Conservation (phyloP, 2,113 vertebrate genomes). For the Candoia aspera region DNA sequence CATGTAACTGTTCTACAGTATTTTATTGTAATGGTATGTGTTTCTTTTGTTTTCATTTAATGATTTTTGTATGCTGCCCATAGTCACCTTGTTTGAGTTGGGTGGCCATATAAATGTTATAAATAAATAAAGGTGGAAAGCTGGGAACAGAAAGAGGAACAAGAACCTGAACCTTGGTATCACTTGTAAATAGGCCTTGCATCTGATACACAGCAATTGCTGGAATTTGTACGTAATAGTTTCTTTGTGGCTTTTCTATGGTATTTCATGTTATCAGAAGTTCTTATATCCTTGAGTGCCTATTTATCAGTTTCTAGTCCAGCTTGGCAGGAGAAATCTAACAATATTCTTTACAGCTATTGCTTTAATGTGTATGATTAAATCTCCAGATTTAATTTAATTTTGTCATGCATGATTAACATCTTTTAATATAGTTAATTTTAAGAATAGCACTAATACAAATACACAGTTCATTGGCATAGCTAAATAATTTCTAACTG, state of each 20-base stretch:
- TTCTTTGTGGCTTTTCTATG: neutral
- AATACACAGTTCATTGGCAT: neutral
- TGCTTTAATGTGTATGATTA: slow-evolving; percentile 58
- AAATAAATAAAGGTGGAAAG: neutral
- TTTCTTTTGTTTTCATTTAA: neutral
- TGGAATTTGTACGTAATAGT: neutral
- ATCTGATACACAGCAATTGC: neutral
- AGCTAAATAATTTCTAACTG: too few relatives aligned
- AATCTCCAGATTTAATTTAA: slow-evolving; percentile 60
- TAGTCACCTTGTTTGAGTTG: neutral
- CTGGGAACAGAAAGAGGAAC: neutral
- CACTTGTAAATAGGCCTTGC: neutral
- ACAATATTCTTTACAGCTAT: neutral
- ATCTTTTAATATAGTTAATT: slow-evolving; percentile 63
- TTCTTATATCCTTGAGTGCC: neutral
- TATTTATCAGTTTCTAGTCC: neutral
- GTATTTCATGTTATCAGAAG: neutral
- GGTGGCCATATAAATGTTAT: neutral
- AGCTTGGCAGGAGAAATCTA: neutral
- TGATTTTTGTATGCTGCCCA: too few relatives aligned
- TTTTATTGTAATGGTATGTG: neutral
- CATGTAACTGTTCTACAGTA: neutral
- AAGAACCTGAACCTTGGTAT: neutral
- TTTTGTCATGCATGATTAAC: slow-evolving; percentile 59
- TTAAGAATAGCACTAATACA: slow-evolving; percentile 40